Base-by-base conservation (phyloP, 2,113 vertebrate species). In the Leucopternis melanops region DNA sequence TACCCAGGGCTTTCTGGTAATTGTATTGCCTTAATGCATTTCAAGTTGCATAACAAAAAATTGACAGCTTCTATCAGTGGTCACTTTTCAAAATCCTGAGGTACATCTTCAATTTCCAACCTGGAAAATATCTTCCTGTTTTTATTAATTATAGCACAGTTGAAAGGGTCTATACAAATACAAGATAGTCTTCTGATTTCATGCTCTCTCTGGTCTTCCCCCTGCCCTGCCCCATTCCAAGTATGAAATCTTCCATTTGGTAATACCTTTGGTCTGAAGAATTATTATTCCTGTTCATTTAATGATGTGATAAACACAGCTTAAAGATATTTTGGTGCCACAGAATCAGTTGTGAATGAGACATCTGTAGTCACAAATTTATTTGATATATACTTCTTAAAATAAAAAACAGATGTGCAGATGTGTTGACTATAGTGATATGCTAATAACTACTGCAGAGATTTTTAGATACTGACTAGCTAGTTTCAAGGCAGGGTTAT, bases 361-460 rank as follows among this genome's bases (percentile, higher is more conserved):
- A 95, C 91, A 95, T 94, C 93, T 91, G 91, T 95, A 91, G 77
- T 89, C 94, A 96, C 91, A 97, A 96, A 97, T 97, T 83, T 86
- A 96, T 92, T 93, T 75, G 93, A 96, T 96, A 96, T 75, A 85
- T 94, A 93, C 47, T 94, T 96, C 54, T 84, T 96, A 96, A 96
- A 98, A 97, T 95, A 59, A 94, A 95, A 96, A 96, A 18, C 96
- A 97, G 86, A 85, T 81, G 25, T 38, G 80, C 81, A 95, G 96
- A 96, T 96, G 91, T 97, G 90, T 73, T 20, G 50, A 86, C 71
- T 79, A 26, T 73, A 90, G 63, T 81, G 72, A 97, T 96, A 92
- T 19, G 75, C 80, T 95, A 91, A 62, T 58, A 95, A 80, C 27
- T 47, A 86, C 57, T 77, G 77, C 94, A 90, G 91, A 93, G 49